These are phyloP conservation scores for Xylocampa areola DNA, from an alignment of 2,888 invertebrate species.

Conservation along the genomic window DNA sequence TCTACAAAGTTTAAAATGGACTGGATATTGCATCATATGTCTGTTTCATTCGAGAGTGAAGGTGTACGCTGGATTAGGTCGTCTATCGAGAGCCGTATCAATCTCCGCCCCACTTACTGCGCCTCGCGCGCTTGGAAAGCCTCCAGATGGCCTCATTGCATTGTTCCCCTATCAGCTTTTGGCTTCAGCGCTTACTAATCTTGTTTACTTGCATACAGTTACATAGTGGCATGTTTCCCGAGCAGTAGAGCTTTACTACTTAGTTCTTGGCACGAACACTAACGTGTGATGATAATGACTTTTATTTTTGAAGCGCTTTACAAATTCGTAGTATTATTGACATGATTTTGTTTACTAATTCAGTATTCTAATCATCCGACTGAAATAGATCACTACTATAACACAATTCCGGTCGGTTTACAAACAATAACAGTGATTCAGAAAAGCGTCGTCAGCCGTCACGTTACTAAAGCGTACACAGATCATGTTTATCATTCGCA, in stretches of 20 bases:
- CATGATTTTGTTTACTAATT: not conserved
- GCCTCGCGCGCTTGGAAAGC: slow-evolving; percentile 37
- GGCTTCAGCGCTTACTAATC: slow-evolving; percentile 26
- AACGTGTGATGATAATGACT: not conserved
- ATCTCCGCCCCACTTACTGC: slow-evolving; percentile 17
- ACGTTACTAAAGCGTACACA: slow-evolving; percentile 24
- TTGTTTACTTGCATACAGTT: slow-evolving; percentile 12
- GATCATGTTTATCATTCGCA: slow-evolving; percentile 36
- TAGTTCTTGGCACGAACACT: slow-evolving; percentile 4
- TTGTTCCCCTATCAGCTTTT: slow-evolving; percentile 34
- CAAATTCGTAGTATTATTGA: slow-evolving; percentile 3
- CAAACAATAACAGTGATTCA: slow-evolving; percentile 40
- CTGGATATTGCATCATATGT: not conserved
- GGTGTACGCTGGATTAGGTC: slow-evolving; percentile 2
- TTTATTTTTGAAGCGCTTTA: not conserved
- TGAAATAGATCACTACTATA: slow-evolving; percentile 10
- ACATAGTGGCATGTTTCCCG: slow-evolving; percentile 4
- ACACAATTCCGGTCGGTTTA: not conserved
- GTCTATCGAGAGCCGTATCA: slow-evolving; percentile 4
- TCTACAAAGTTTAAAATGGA: not conserved
- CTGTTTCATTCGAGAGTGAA: slow-evolving; percentile 23
- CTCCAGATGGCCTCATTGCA: slow-evolving; percentile 52
- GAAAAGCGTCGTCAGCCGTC: slow-evolving; percentile 20
- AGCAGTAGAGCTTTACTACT: slow-evolving; percentile 6
- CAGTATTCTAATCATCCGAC: not conserved